Base-by-base conservation (phyloP, 1,140 invertebrate species). In the Acromyrmex heyeri region DNA sequence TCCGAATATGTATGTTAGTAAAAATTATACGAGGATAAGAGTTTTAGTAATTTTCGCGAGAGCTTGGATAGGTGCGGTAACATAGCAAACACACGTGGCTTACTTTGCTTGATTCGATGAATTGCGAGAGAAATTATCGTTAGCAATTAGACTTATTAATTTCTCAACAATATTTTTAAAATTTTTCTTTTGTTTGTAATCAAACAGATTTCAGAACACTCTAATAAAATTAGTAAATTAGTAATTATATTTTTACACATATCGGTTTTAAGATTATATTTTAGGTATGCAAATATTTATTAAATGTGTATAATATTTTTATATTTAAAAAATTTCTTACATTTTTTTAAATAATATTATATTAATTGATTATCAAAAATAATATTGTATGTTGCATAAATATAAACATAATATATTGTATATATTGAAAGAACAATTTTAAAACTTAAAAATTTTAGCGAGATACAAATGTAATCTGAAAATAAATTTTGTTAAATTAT, bases 1-100 rank as follows among this genome's bases (percentile, higher is more conserved):
- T 57, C 30, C 16, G 61, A n/a, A 67, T 64, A 79, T 55, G 70
- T 70, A 69, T 59, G 73, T 83, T 83, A 72, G 53, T 73, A 77
- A 87, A 70, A 72, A 87, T 57, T 70, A 70, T 3, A 18, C 48
- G 67, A 65, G 59, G n/a, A 53, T 65, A 64, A 55, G 75, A 82
- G 59, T 86, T 27, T 18, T 7, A 59, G 27, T 55, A 77, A 57
- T 67, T 78, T 87, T 48, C 24, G 38, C 38, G 38, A 50, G 50
- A 69, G 55, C 57, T 87, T 65, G n/a, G 14, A 48, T 38, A 18
- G 61, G n/a, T 38, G 21, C 14, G 24, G 24, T 44, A 16, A 65
- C 24, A 81, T 30, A 18, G 18, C 79, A 72, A 61, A 61, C 69
- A 61, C 44, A 12, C 21, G 69, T 72, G 21, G 14, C 27, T 61